Evolutionary conservation across 1,140 invertebrate species (phyloP).

Genomic region (Atopsyche davidsoni): DNA sequence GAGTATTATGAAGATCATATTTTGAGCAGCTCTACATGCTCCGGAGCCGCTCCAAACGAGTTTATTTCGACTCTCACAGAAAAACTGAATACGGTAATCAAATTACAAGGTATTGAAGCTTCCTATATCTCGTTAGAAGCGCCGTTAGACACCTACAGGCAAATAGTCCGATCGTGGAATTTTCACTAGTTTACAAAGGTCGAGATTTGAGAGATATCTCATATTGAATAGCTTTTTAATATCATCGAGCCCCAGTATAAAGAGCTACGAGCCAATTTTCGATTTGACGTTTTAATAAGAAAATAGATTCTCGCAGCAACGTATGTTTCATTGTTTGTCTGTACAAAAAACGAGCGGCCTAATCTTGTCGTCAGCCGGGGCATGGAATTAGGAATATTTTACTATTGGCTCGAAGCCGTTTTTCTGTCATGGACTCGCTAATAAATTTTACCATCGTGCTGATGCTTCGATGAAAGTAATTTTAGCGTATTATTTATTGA

Average conservation of each 20-base stretch:
- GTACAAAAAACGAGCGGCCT: too few relatives aligned
- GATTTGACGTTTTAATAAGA: constrained; percentile 28
- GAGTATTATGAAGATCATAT: too few relatives aligned
- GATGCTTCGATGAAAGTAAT: constrained; percentile 14
- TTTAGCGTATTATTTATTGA: constrained; percentile 5
- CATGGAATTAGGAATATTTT: background rate
- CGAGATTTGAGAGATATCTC: constrained; percentile 24
- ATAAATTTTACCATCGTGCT: constrained; percentile 14
- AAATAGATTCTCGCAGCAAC: too few relatives aligned
- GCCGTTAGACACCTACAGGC: constrained; percentile 28
- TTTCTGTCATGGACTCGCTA: background rate
- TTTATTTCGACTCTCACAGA: constrained; percentile 11
- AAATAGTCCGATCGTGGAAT: constrained; percentile 17
- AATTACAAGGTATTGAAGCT: constrained; percentile 28
- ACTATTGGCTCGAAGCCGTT: background rate
- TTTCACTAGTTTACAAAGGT: constrained; percentile 26
- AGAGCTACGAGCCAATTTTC: constrained; percentile 21
- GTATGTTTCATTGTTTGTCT: too few relatives aligned
- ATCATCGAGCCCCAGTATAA: constrained; percentile 13
- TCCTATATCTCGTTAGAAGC: constrained; percentile 26
- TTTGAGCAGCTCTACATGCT: too few relatives aligned
- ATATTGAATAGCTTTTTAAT: constrained; percentile 25
- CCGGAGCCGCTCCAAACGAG: constrained; percentile 15
- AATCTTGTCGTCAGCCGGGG: too few relatives aligned
- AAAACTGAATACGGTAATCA: constrained; percentile 28